Evolutionary conservation across 2,797 vertebrate genomes (phyloP).

Genomic region (Lagodon rhomboides): DNA sequence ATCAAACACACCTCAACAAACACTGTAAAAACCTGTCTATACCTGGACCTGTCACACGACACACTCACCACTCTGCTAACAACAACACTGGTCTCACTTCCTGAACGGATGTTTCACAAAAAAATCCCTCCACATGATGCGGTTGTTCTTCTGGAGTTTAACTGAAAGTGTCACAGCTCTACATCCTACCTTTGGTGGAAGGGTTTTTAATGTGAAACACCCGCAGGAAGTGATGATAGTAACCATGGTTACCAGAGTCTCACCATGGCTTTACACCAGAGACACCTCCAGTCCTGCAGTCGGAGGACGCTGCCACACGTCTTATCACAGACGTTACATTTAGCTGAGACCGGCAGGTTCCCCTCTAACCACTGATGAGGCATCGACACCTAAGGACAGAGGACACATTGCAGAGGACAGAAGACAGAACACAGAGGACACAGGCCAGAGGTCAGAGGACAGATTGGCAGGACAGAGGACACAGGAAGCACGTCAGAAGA

Average conservation of each 20-base stretch:
- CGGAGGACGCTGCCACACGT: slow-evolving; percentile 96
- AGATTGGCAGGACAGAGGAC: too few relatives aligned
- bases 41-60: not conserved
- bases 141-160: too few relatives aligned
- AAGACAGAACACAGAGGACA: too few relatives aligned
- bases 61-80: not conserved
- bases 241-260: slow-evolving; percentile 57
- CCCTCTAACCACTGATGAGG: slow-evolving; percentile 98
- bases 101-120: not conserved
- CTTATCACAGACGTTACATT: slow-evolving; percentile 94
- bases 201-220: not conserved
- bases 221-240: not conserved
- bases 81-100: not conserved
- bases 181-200: too few relatives aligned
- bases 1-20: not conserved
- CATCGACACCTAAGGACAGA: slow-evolving; percentile 91
- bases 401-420: too few relatives aligned
- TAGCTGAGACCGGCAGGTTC: slow-evolving; percentile 95
- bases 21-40: not conserved
- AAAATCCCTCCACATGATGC: not conserved
- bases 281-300: slow-evolving; percentile 96
- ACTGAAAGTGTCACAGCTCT: not conserved
- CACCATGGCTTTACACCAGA: slow-evolving; percentile 99
- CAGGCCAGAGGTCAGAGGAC: too few relatives aligned
- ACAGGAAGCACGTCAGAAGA: not conserved